These are phyloP conservation scores for Crotalus tigris DNA, from an alignment of 2,113 vertebrate species.

Conservation along the genomic window DNA sequence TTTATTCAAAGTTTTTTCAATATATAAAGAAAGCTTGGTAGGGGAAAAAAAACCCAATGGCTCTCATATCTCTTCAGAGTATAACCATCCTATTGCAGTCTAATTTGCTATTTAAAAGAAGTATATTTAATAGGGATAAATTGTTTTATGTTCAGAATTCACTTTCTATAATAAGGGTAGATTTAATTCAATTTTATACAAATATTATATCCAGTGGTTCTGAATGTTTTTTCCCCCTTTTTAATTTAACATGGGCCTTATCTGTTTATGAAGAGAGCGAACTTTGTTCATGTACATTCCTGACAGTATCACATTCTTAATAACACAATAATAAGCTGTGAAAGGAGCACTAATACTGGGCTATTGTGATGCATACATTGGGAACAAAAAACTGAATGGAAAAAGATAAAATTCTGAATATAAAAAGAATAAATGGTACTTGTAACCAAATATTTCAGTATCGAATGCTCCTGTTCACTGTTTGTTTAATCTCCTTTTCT, in stretches of 20 bases:
- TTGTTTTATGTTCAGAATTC: conserved; percentile 44
- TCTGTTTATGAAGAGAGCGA: conserved; percentile 9
- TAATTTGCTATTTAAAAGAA: conserved; percentile 71
- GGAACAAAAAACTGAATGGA: neutral
- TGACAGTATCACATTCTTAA: conserved; percentile 12
- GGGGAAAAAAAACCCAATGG: conserved; percentile 65
- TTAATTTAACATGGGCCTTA: conserved; percentile 6
- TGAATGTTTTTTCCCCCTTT: neutral
- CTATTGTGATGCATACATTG: conserved; percentile 1
- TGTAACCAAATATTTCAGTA: neutral
- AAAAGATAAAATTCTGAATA: neutral
- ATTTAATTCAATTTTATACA: conserved; percentile 36
- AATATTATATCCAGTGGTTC: conserved; percentile 29
- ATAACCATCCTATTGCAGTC: conserved; percentile 66
- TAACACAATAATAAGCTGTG: conserved; percentile 31
- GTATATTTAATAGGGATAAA: conserved; percentile 60
- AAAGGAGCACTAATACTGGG: conserved; percentile 21
- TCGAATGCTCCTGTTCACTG: neutral
- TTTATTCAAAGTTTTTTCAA: conserved; percentile 68
- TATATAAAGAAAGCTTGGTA: conserved; percentile 51
- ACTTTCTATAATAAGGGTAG: conserved; percentile 38
- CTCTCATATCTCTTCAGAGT: conserved; percentile 68
- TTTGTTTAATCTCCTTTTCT: neutral
- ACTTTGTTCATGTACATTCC: conserved; percentile 42
- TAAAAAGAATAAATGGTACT: neutral